Evolutionary conservation across 1,140 invertebrate genomes (phyloP), one percentile per base, ranked within the genome.

Genomic region (Littorina saxatilis): DNA sequence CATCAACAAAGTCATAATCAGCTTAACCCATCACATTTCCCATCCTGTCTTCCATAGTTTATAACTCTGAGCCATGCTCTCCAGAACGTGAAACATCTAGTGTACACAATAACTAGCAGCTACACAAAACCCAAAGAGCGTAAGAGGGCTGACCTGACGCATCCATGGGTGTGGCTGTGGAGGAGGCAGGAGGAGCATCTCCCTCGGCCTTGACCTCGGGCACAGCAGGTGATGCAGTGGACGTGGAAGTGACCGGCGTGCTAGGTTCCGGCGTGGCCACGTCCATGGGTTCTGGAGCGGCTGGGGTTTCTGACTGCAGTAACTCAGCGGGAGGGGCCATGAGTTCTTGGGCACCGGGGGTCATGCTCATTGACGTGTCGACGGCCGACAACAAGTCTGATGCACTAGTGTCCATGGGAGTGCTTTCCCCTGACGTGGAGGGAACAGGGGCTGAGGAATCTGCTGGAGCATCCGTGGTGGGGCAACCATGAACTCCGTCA

Each of bases 131-230:
- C n/a, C n/a, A n/a, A n/a, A n/a, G n/a, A n/a, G n/a, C n/a, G n/a
- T n/a, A n/a, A n/a, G n/a, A n/a, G n/a, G n/a, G n/a, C n/a, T n/a
- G n/a, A n/a, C n/a, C n/a, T n/a, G 50, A 23, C 37, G 68, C 52
- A 13, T 74, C 80, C 40, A 85, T 40, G 37, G 68, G 70, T 32
- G n/a, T n/a, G n/a, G 82, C 50, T 29, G 84, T 55, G 68, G 77
- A 79, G 29, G 86, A 83, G 32, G 80, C 81, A 23, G 84, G 80
- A 11, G 77, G 55, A 40, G 82, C 87, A 40, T 95, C 94, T 13
- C 95, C 89, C 1, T 94, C 94, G 23, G 58, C 73, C 72, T 58
- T 39, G 61, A 35, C 37, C 35, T 74, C 74, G 73, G 84, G 61
- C 72, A 74, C 79, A 47, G 82, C 50, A 27, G 76, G 39, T n/a